phyloP scores from a whole-genome alignment of 2,113 vertebrate genomes.

The Gambusia holbrooki region DNA sequence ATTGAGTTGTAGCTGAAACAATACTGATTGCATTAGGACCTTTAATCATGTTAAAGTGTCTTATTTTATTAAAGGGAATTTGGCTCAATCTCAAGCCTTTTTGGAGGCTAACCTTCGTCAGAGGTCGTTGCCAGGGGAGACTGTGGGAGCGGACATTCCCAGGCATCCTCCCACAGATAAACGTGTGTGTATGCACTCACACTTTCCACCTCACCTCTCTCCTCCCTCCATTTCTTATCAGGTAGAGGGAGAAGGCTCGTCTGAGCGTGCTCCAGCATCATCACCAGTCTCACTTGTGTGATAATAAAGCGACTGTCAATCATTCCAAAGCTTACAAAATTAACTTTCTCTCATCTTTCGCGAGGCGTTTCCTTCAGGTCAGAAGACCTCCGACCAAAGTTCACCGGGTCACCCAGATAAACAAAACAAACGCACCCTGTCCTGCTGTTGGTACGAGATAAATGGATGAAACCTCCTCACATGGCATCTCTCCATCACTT shows the following conservation, averaged over 20 bases:
- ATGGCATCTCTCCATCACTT: constrained; percentile 14
- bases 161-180: constrained; percentile 61
- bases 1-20: constrained; percentile 69
- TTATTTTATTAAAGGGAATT: constrained; percentile 68
- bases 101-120: constrained; percentile 66
- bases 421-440: constrained; percentile 45
- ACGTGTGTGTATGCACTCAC: constrained; percentile 52
- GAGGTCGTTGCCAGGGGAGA: constrained; percentile 73
- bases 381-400: constrained; percentile 30
- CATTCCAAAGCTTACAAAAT: constrained; percentile 41
- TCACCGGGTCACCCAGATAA: constrained; percentile 58
- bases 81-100: constrained; percentile 60
- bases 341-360: constrained; percentile 36
- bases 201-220: constrained; percentile 33
- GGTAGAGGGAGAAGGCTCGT: constrained; percentile 20
- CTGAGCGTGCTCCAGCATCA: constrained; percentile 34
- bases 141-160: constrained; percentile 38
- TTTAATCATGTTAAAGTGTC: constrained; percentile 68
- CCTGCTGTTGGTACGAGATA: constrained; percentile 45
- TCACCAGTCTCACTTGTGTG: constrained; percentile 31
- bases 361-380: constrained; percentile 45
- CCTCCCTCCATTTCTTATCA: constrained; percentile 44
- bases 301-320: constrained; percentile 57
- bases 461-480: constrained; percentile 25
- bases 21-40: constrained; percentile 63